phyloP scores from a whole-genome alignment of 2,113 vertebrate species.

The Equus przewalskii region DNA sequence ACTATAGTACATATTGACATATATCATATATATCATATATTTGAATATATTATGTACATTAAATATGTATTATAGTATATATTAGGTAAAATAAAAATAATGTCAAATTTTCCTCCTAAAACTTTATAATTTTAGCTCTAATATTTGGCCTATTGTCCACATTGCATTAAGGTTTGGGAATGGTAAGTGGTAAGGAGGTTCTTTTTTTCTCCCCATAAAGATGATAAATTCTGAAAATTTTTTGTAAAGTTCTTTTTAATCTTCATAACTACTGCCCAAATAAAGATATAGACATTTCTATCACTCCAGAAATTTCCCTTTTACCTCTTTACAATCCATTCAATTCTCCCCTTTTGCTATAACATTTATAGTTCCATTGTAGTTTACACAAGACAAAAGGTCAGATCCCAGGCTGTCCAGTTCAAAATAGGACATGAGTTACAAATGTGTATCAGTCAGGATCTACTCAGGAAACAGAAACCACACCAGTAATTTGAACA shows the following conservation, averaged over 20 bases:
- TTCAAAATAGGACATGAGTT: too few relatives aligned
- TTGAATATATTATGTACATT: neutral
- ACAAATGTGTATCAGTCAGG: neutral
- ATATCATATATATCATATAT: too few relatives aligned
- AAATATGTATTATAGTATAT: too few relatives aligned
- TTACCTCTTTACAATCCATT: too few relatives aligned
- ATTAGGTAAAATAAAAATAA: neutral
- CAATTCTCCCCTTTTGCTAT: too few relatives aligned
- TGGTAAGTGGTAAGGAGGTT: neutral
- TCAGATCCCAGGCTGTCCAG: neutral
- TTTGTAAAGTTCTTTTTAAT: neutral
- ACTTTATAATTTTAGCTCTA: neutral
- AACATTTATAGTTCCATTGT: neutral
- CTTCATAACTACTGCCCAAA: neutral
- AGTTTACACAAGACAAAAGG: neutral
- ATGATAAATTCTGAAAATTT: neutral
- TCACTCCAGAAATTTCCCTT: neutral
- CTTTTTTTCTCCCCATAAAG: neutral
- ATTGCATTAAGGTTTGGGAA: neutral
- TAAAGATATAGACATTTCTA: neutral
- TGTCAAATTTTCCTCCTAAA: neutral
- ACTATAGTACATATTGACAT: too few relatives aligned
- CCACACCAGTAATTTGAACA: neutral
- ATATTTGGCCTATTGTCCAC: neutral
- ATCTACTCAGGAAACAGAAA: neutral